A percentile compares a stretch with the other conserved stretches of the same genome.
phyloP scores from a whole-genome alignment of 2,113 vertebrate species.

The Gasterosteus nipponicus region DNA sequence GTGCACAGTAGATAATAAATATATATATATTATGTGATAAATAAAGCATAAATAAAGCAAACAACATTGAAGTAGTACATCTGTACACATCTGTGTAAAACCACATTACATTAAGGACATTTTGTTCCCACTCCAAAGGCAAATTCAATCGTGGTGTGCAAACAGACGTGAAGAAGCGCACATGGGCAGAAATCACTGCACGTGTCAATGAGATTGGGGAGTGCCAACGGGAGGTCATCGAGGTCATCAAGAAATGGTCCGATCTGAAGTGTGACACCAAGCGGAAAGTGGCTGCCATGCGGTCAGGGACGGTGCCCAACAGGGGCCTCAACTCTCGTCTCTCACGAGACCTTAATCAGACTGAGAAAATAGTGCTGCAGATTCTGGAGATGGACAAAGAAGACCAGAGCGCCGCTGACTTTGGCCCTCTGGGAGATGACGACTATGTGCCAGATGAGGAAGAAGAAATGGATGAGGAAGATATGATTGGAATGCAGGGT shows the following conservation, averaged over 20 bases:
- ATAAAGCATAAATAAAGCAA: neutral
- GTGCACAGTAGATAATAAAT: neutral
- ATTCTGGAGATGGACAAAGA: slow-evolving; percentile 81
- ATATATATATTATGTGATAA: neutral
- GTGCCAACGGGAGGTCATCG: slow-evolving; percentile 82
- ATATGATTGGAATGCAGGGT: slow-evolving; percentile 71
- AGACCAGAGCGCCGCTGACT: slow-evolving; percentile 53
- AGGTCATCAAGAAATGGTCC: slow-evolving; percentile 85
- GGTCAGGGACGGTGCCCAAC: slow-evolving; percentile 62
- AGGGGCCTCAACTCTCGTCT: slow-evolving; percentile 70
- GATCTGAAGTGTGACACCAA: slow-evolving; percentile 85
- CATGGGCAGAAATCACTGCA: slow-evolving; percentile 83
- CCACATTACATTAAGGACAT: neutral
- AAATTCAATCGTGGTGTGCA: slow-evolving; percentile 83
- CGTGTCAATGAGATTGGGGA: slow-evolving; percentile 84
- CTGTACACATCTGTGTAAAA: neutral
- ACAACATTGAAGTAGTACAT: neutral
- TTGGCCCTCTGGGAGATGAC: slow-evolving; percentile 71
- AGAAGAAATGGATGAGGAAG: slow-evolving; percentile 79
- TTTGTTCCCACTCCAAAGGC: slow-evolving; percentile 56
- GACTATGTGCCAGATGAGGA: slow-evolving; percentile 69
- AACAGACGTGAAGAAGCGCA: slow-evolving; percentile 78
- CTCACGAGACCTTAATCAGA: slow-evolving; percentile 76
- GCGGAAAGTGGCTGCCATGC: slow-evolving; percentile 80
- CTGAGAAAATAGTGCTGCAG: slow-evolving; percentile 80